Evolutionary conservation across 2,888 invertebrate genomes (phyloP), one percentile per base, ranked within the genome.

Genomic region (Drosophila lutescens): DNA sequence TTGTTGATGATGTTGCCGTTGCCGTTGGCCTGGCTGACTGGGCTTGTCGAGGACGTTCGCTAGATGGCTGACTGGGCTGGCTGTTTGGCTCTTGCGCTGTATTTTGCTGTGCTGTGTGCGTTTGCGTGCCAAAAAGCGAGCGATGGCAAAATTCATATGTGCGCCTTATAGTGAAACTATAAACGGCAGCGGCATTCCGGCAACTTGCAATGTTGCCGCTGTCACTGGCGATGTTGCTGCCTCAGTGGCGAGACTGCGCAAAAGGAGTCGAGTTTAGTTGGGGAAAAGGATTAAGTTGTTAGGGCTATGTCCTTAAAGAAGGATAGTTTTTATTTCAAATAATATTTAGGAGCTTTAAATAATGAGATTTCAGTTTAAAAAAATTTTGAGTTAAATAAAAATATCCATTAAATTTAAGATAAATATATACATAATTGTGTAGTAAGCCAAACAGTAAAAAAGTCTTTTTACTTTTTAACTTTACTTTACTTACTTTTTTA

Each of bases 31-130:
- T 51, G 34, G 58, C 61, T 55, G 67, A 67, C 76, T 76, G 81
- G 76, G 86, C 80, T 86, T 74, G 86, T 88, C 88, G 88, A 82
- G 82, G 82, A 87, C 82, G 82, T 87, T 82, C 66, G 80, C 78
- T 78, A 69, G 79, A 30, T 54, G 71, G 80, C 56, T 78, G 65
- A 56, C 41, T 59, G 55, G 54, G 55, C 20, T 63, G 40, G 56
- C 34, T 49, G 36, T 61, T 56, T 67, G 47, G 66, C 59, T 70
- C 68, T 40, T 49, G 43, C 56, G 61, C 67, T 78, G 60, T 34
- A 41, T 13, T 30, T 4, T 10, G 34, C 34, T 32, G 59, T 46
- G 47, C 62, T 62, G 62, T 61, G 75, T 85, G 83, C 86, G 88
- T 85, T 88, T 83, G 88, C 84, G 84, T 88, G 87, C 78, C 78